phyloP scores from a whole-genome alignment of 2,113 vertebrate species.

The Lepus timidus region DNA sequence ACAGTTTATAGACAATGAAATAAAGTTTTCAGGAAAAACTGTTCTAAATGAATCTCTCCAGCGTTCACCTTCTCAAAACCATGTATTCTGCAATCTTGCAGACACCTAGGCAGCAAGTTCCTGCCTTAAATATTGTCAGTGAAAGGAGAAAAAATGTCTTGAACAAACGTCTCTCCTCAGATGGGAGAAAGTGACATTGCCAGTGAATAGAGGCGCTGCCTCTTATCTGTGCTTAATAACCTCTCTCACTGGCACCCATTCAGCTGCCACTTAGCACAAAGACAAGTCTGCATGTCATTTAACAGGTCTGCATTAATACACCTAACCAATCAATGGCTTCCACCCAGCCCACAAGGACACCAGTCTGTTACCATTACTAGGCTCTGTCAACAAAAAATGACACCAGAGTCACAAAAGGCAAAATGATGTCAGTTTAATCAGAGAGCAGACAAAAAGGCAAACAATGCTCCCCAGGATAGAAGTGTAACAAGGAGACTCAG shows the following conservation, averaged over 20 bases:
- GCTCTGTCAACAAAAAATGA: constrained; percentile 91
- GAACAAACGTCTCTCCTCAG: constrained; percentile 84
- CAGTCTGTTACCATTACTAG: constrained; percentile 85
- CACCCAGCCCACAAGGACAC: constrained; percentile 89
- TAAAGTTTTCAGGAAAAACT: constrained; percentile 3
- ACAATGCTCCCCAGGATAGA: constrained; percentile 84
- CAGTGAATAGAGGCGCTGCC: constrained; percentile 86
- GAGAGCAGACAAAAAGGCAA: constrained; percentile 88
- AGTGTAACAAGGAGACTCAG: constrained; percentile 87
- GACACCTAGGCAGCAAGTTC: constrained; percentile 79
- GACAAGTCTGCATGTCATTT: constrained; percentile 85
- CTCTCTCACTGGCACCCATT: constrained; percentile 85
- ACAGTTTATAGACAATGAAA: neutral
- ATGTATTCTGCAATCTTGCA: constrained; percentile 63
- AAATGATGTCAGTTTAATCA: constrained; percentile 91
- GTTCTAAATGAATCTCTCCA: neutral
- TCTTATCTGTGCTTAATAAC: constrained; percentile 90
- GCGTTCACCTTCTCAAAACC: constrained; percentile 79
- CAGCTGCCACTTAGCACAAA: constrained; percentile 90
- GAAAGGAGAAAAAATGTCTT: constrained; percentile 77
- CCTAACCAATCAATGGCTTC: constrained; percentile 90
- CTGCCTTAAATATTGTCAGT: constrained; percentile 83
- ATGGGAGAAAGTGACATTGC: constrained; percentile 89
- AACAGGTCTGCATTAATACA: constrained; percentile 88
- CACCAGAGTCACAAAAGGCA: constrained; percentile 88